Conservation (phyloP, 2,797 vertebrate species). For the Glossophaga mutica region DNA sequence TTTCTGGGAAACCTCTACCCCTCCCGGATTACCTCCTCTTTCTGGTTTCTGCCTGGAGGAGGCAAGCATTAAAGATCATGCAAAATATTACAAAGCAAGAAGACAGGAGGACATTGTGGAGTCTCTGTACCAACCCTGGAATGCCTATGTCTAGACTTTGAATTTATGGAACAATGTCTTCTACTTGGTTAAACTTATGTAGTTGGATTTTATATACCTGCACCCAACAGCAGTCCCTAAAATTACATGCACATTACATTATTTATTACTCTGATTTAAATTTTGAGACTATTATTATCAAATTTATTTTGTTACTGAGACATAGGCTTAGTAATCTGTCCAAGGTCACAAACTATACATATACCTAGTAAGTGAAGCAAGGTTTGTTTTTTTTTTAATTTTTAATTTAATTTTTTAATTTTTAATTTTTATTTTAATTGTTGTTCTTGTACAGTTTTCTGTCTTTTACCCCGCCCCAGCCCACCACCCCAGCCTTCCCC, state of each 20-base stretch:
- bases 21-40: background rate
- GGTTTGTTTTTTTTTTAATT: too few species aligned
- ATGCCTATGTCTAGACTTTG: background rate
- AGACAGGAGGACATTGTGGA: background rate
- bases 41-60: background rate
- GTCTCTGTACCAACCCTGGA: background rate
- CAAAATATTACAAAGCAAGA: background rate
- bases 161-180: background rate
- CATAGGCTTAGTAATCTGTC: background rate
- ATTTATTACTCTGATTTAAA: background rate
- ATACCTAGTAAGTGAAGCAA: background rate
- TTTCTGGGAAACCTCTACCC: background rate
- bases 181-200: background rate
- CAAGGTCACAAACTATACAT: background rate
- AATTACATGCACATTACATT: background rate
- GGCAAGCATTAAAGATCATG: background rate
- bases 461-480: too few species aligned
- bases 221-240: background rate
- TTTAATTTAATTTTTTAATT: too few species aligned
- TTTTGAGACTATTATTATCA: background rate
- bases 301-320: background rate
- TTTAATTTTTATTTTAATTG: too few species aligned
- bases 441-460: too few species aligned
- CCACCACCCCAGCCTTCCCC: too few species aligned
- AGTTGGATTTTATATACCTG: background rate